phyloP scores from a whole-genome alignment of 2,888 invertebrate species.

The Phyllotreta striolata region DNA sequence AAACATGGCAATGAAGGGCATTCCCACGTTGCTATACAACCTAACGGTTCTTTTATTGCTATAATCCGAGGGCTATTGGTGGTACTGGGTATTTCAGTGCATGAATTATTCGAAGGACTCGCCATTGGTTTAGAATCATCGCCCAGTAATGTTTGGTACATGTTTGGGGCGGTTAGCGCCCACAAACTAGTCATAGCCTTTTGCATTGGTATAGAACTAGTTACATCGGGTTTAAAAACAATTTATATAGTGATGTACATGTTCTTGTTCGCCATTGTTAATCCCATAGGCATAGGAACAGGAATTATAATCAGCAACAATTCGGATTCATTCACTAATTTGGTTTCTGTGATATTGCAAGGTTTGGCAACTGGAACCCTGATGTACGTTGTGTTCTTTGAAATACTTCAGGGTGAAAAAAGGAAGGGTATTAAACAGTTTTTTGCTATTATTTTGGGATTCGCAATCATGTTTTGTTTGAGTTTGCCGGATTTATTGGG shows the following conservation, averaged over 20 bases:
- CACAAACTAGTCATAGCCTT: conserved; percentile 89
- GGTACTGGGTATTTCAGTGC: conserved; percentile 83
- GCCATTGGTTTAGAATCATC: conserved; percentile 80
- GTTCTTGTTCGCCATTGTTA: conserved; percentile 79
- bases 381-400: conserved; percentile 96
- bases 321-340: conserved; percentile 66
- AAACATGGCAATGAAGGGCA: conserved; percentile 38
- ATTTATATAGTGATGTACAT: conserved; percentile 72
- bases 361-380: conserved; percentile 77
- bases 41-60: conserved; percentile 53
- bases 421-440: conserved; percentile 71
- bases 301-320: conserved; percentile 72
- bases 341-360: conserved; percentile 64
- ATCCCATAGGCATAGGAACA: conserved; percentile 80
- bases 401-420: conserved; percentile 75
- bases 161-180: conserved; percentile 84
- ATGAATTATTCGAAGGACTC: conserved; percentile 86
- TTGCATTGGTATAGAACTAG: conserved; percentile 85
- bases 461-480: conserved; percentile 72
- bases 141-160: conserved; percentile 67
- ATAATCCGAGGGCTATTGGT: conserved; percentile 76
- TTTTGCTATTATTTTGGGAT: conserved; percentile 73
- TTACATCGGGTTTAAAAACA: conserved; percentile 73
- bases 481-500: conserved; percentile 30
- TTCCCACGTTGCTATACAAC: conserved; percentile 49